Evolutionary conservation across 2,888 invertebrate species (phyloP), one percentile per base, ranked within the genome.

Genomic region (Parascotia fuliginaria): DNA sequence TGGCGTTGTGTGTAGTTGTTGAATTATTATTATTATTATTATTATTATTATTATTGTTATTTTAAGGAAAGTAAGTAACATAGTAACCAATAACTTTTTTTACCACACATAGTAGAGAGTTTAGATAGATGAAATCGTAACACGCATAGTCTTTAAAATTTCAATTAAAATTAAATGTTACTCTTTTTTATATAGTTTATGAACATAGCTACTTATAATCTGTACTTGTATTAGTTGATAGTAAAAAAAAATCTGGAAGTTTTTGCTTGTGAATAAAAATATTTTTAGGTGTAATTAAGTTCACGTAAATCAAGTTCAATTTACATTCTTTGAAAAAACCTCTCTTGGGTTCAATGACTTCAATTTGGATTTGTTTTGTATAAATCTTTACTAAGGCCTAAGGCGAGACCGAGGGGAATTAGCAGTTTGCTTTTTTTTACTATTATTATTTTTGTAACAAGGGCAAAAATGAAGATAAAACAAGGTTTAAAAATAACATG

Each of bases 271-370:
- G 12, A 36, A 36, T 36, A 31, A 36, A 36, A 36, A 36, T 34
- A 36, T 19, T n/a, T n/a, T 19, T 19, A 9, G 22, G 19, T 24
- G 31, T 31, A 44, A 44, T 38, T 44, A 44, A 11, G 38, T 31
- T 38, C 44, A 38, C 24, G 24, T 44, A 27, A 32, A 24, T 34
- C 27, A 42, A 34, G 27, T 42, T 42, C n/a, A n/a, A 6, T 27
- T 42, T 41, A 4, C 14, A 9, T 42, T 7, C 38, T 38, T 38
- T 32, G 38, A 15, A 16, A 31, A 16, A 32, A n/a, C 24, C 12
- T 44, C 31, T 13, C 34, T n/a, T 11, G 15, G 13, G 38, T 19
- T 37, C 44, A 38, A 24, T 44, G 44, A 44, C 14, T 11, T 19
- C 9, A 16, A 38, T 32, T 5, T 5, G 15, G 24, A 24, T 32